phyloP scores from a whole-genome alignment of 2,888 invertebrate genomes.

The Callimorpha dominula region DNA sequence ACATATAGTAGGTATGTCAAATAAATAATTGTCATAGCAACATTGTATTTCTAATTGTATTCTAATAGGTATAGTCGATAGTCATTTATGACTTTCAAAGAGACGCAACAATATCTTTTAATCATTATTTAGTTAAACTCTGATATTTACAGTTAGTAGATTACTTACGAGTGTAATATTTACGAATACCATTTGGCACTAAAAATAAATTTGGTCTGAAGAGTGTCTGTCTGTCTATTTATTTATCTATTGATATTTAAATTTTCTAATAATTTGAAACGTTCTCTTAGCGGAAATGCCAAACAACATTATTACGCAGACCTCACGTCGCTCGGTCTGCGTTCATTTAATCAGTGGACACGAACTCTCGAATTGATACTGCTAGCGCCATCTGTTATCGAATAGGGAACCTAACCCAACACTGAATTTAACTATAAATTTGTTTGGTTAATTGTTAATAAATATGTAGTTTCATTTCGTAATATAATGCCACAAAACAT shows the following conservation, averaged over 20 bases:
- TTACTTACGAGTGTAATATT: background rate
- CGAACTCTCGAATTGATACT: constrained; percentile 25
- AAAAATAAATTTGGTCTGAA: background rate
- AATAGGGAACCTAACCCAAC: constrained; percentile 47
- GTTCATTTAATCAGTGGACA: background rate
- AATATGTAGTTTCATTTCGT: background rate
- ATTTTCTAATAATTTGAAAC: background rate
- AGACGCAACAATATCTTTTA: background rate
- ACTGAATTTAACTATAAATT: background rate
- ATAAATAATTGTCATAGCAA: background rate
- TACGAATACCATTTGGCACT: background rate
- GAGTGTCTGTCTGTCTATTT: background rate
- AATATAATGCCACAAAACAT: background rate
- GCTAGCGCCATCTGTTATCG: constrained; percentile 69
- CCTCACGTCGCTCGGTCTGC: background rate
- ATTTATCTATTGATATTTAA: background rate
- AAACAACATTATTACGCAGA: background rate
- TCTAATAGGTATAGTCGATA: background rate
- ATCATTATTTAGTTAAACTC: background rate
- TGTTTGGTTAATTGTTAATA: background rate
- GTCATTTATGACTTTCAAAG: background rate
- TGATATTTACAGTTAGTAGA: background rate
- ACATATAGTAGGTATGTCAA: no score
- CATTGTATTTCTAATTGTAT: background rate
- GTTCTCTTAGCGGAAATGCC: background rate